These are phyloP conservation scores for Rhynchophorus ferrugineus DNA, from an alignment of 1,140 invertebrate genomes.

Conservation along the genomic window DNA sequence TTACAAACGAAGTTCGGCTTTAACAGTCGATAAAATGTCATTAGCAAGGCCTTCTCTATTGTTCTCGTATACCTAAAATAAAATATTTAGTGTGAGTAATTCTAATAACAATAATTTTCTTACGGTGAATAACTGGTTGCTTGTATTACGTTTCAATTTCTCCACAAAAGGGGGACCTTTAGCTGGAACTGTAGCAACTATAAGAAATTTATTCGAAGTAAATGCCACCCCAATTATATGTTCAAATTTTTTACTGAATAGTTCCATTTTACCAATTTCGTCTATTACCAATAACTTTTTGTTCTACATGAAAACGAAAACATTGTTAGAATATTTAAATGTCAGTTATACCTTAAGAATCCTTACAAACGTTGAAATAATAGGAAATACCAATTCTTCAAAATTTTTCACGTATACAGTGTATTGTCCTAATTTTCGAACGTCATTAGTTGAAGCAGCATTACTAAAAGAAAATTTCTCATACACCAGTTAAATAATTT, in stretches of 20 bases:
- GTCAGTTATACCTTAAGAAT: conserved; percentile 5
- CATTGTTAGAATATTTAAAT: conserved; percentile 8
- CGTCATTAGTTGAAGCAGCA: conserved; percentile 8
- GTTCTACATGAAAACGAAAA: conserved; percentile 28
- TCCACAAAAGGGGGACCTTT: conserved; percentile 27
- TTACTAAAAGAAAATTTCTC: conserved; percentile 17
- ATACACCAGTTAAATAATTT: neutral
- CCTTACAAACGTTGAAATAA: conserved; percentile 17
- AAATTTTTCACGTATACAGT: conserved; percentile 50
- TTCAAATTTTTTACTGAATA: conserved; percentile 52
- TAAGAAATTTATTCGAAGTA: conserved; percentile 25
- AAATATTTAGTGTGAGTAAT: neutral
- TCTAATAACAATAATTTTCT: neutral
- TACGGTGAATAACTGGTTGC: conserved; percentile 22
- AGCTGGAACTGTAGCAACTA: conserved; percentile 51
- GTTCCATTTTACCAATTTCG: conserved; percentile 65
- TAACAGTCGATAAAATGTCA: no score
- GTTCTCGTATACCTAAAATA: no score
- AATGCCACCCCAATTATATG: conserved; percentile 39
- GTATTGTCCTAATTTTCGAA: conserved; percentile 50
- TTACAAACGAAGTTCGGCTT: no score
- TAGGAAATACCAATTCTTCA: conserved; percentile 47
- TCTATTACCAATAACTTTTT: conserved; percentile 48
- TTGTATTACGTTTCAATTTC: conserved; percentile 14
- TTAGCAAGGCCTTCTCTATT: no score